Conservation (phyloP, 2,113 vertebrate species). For the Cochlearius cochlearius region DNA sequence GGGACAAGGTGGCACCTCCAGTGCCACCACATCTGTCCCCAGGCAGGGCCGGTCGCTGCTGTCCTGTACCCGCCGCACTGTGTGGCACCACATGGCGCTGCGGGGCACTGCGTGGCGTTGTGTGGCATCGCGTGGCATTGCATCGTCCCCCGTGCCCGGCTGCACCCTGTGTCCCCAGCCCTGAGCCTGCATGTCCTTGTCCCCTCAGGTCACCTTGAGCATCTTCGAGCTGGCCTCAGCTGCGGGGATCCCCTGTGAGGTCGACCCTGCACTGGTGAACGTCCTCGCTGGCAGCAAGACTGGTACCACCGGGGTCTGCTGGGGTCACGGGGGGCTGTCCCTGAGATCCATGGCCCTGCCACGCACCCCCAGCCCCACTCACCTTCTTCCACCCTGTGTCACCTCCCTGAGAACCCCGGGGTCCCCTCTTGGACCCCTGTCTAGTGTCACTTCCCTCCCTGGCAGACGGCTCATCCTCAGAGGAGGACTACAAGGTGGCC, state of each 20-base stretch:
- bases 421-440: not conserved
- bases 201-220: conserved; percentile 80
- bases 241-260: conserved; percentile 84
- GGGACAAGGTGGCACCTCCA: not conserved
- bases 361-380: not conserved
- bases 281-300: conserved; percentile 80
- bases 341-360: not conserved
- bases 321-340: not conserved
- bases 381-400: not conserved
- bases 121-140: not conserved
- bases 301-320: conserved; percentile 67
- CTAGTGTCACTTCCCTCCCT: not conserved
- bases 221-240: conserved; percentile 88
- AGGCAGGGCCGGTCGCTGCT: not conserved
- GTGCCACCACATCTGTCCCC: not conserved
- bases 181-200: accelerated
- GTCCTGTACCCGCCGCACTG: accelerated
- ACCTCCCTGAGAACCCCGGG: not conserved
- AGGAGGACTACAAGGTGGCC: conserved; percentile 89
- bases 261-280: conserved; percentile 84
- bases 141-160: not conserved
- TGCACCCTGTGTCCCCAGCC: not conserved
- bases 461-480: conserved; percentile 80
- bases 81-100: accelerated
- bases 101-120: too few species aligned